phyloP scores from a whole-genome alignment of 2,888 invertebrate genomes.

The Luffia ferchaultella region DNA sequence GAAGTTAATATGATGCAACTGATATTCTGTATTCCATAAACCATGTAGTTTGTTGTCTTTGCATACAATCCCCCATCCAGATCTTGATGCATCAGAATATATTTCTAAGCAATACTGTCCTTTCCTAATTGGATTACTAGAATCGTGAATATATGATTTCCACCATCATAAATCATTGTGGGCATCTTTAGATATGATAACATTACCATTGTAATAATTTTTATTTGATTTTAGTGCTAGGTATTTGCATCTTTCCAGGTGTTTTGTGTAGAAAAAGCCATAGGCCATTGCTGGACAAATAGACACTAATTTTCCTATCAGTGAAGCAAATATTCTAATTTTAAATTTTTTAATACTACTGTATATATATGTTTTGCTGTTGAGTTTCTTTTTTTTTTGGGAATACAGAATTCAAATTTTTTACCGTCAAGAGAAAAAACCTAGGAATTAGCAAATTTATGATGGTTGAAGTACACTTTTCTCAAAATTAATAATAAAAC shows the following conservation, averaged over 20 bases:
- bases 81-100: conserved; percentile 1
- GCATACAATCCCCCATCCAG: background rate
- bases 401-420: background rate
- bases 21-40: background rate
- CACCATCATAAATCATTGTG: conserved; percentile 1
- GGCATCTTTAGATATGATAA: background rate
- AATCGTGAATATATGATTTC: background rate
- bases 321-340: background rate
- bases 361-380: background rate
- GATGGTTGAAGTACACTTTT: too few relatives aligned
- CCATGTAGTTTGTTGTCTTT: background rate
- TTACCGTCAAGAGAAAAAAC: background rate
- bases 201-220: background rate
- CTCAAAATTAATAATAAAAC: too few relatives aligned
- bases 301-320: background rate
- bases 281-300: background rate
- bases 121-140: background rate
- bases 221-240: background rate
- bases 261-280: conserved; percentile 2
- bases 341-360: background rate
- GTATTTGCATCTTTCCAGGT: conserved; percentile 1
- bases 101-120: background rate
- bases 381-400: background rate
- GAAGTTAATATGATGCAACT: background rate
- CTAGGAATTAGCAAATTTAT: background rate